Evolutionary conservation across 2,888 invertebrate genomes (phyloP).

Genomic region (Plagodis dolabraria): DNA sequence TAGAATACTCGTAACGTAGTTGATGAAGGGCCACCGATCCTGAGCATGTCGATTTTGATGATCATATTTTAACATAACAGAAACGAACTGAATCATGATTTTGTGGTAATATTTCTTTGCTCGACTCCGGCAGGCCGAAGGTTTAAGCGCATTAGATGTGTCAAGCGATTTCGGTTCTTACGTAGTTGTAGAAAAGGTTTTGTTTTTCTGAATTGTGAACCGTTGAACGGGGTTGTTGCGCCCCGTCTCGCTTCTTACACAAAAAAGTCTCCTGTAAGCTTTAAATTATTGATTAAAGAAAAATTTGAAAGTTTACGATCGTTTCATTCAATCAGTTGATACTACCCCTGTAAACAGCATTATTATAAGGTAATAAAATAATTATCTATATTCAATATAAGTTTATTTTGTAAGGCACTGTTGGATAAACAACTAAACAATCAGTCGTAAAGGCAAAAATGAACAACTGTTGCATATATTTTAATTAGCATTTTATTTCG

Average conservation of each 20-base stretch:
- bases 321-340: slow-evolving; percentile 57
- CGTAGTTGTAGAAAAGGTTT: slow-evolving; percentile 49
- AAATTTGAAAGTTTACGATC: slow-evolving; percentile 73
- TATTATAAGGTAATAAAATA: not conserved
- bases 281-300: slow-evolving; percentile 84
- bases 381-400: too few relatives aligned
- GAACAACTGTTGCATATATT: too few relatives aligned
- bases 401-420: too few relatives aligned
- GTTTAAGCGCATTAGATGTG: slow-evolving; percentile 56
- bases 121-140: slow-evolving; percentile 39
- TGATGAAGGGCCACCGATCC: too few relatives aligned
- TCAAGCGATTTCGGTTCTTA: slow-evolving; percentile 47
- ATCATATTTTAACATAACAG: slow-evolving; percentile 48
- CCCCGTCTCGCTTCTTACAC: slow-evolving; percentile 54
- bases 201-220: slow-evolving; percentile 51
- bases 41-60: slow-evolving; percentile 18
- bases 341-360: not conserved
- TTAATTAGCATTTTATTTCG: too few relatives aligned
- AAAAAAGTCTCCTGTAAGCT: slow-evolving; percentile 78
- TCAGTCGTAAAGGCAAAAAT: too few relatives aligned
- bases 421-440: too few relatives aligned
- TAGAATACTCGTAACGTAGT: not conserved
- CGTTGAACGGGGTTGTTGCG: slow-evolving; percentile 41
- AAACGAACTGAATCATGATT: slow-evolving; percentile 55
- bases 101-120: slow-evolving; percentile 42